Percentiles rank a stretch among this genome's conserved stretches.
Evolutionary conservation across 2,797 vertebrate genomes (phyloP).

Genomic region (Hafferia zeledoni): DNA sequence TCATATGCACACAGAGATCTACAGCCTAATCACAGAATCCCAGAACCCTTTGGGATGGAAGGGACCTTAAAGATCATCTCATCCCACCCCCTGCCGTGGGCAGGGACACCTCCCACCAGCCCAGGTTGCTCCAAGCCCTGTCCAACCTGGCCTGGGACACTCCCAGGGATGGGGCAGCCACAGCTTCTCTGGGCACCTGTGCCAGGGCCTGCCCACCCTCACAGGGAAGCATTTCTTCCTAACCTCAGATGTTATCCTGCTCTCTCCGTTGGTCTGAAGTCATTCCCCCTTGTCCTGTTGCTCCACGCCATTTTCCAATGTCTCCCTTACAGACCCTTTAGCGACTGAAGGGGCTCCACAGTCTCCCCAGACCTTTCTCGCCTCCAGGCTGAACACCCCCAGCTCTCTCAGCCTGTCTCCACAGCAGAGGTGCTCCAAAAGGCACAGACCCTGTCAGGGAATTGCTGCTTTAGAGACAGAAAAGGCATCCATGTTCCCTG

Average conservation of each 20-base stretch:
- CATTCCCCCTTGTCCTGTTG: not conserved
- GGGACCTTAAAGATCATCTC: not conserved
- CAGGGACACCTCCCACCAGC: not conserved
- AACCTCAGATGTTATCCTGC: not conserved
- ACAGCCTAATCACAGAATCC: not conserved
- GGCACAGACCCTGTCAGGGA: not conserved
- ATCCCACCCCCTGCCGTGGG: too few relatives aligned
- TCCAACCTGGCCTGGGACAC: not conserved
- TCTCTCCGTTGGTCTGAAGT: not conserved
- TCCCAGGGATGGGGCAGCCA: not conserved
- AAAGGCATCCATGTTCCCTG: not conserved
- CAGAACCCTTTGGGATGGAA: not conserved
- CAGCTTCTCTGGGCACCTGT: not conserved
- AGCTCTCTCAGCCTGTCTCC: not conserved
- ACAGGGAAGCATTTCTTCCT: too few relatives aligned
- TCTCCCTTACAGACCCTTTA: not conserved
- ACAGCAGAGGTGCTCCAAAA: not conserved
- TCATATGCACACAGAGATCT: not conserved
- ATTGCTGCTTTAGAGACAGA: not conserved
- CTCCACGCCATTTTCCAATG: not conserved
- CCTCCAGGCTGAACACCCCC: not conserved
- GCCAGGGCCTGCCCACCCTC: not conserved
- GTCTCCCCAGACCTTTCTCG: not conserved
- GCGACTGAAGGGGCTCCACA: not conserved
- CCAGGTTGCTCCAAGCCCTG: fast-evolving